Evolutionary conservation across 2,113 vertebrate species (phyloP), one percentile per base, ranked within the genome.

Genomic region (Phalacrocorax aristotelis): DNA sequence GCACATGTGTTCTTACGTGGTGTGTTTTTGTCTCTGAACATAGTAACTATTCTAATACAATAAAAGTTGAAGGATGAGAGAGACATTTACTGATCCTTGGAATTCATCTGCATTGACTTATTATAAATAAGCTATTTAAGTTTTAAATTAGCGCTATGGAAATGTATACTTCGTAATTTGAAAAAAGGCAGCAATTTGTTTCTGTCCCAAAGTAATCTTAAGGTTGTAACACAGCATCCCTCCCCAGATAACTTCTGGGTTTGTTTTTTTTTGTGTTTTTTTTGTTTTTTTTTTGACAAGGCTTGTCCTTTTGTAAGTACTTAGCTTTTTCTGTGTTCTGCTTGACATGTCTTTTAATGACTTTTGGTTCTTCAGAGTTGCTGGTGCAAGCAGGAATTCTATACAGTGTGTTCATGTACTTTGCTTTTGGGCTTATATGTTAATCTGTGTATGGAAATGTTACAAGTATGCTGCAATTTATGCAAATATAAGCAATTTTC

Each of bases 251-350:
- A 75, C 36, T 46, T 61, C 5, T 48, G 62, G 1, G 21, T 38
- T 38, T 38, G 7, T 10, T 15, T 79, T 92, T 95, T 86, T 42
- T 90, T n/a, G n/a, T 38, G 7, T 10, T 13, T 76, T 92, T 95
- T 86, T 42, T 9, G 9, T 38, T 90, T 15, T 79, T 92, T 95
- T 86, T 42, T 90, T 85, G 36, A 21, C 3, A 14, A 83, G 36
- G 36, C 52, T 52, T 57, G 13, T 83, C 42, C 26, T 92, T 90
- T 90, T 87, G 93, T 96, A 90, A 96, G 94, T 97, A 96, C 88
- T 85, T n/a, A 20, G 11, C 1, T 38, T 77, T 40, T 40, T 78
- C 83, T 13, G 27, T 82, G 0, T 76, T 87, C 32, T 76, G 34
- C 40, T 93, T 8, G 16, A 69, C 15, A 1, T 29, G 49, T 14